phyloP scores from a whole-genome alignment of 2,113 vertebrate genomes.

The Cryptomyrus ogoouensis region DNA sequence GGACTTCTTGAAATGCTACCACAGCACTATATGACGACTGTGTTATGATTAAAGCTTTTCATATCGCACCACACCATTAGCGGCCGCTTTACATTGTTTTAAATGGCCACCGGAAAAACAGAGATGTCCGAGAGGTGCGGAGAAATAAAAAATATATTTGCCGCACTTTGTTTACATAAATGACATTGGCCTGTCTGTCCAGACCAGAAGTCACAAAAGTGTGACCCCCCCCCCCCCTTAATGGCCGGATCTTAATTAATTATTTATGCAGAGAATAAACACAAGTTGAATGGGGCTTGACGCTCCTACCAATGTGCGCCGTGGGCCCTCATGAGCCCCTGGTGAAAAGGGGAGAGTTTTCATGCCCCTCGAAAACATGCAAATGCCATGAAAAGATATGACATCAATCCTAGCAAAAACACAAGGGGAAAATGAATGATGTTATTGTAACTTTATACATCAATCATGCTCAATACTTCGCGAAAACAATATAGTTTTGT shows the following conservation, averaged over 20 bases:
- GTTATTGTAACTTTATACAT: slow-evolving; percentile 90
- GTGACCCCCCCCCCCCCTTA: slow-evolving; percentile 53
- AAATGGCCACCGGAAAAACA: not conserved
- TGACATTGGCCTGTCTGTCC: slow-evolving; percentile 59
- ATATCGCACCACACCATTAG: not conserved
- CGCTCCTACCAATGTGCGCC: slow-evolving; percentile 61
- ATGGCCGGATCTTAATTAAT: slow-evolving; percentile 79
- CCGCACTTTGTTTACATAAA: slow-evolving; percentile 49
- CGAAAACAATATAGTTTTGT: slow-evolving; percentile 97
- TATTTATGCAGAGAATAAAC: slow-evolving; percentile 76
- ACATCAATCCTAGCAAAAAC: slow-evolving; percentile 89
- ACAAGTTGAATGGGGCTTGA: slow-evolving; percentile 70
- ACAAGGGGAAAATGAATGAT: slow-evolving; percentile 91
- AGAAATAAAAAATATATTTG: slow-evolving; percentile 44
- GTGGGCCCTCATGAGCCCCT: slow-evolving; percentile 25
- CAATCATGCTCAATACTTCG: slow-evolving; percentile 80
- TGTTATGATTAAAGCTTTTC: not conserved
- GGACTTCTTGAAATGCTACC: not conserved
- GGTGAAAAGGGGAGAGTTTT: slow-evolving; percentile 77
- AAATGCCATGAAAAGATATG: slow-evolving; percentile 98
- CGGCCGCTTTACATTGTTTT: not conserved
- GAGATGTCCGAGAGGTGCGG: slow-evolving; percentile 44
- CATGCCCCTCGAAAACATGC: slow-evolving; percentile 75
- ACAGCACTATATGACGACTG: not conserved
- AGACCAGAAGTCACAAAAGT: slow-evolving; percentile 60